Conservation (phyloP, 2,888 invertebrate species). For the Limenitis camilla region DNA sequence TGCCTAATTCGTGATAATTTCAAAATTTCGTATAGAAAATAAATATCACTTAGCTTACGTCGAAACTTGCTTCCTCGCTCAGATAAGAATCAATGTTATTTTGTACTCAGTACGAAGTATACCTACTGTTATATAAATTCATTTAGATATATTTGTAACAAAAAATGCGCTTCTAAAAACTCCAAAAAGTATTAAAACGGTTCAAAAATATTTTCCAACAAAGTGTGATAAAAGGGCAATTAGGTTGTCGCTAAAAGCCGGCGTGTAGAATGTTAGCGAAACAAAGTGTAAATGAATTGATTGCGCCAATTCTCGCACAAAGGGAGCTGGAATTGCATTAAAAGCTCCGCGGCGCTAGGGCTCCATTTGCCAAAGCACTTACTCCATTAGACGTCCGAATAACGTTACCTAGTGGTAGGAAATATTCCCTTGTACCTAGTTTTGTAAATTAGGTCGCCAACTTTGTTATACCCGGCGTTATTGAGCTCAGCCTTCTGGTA, state of each 20-base stretch:
- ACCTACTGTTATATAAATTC: too few species aligned
- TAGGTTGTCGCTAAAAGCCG: constrained; percentile 56
- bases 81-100: too few species aligned
- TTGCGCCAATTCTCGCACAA: constrained; percentile 73
- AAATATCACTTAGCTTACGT: too few species aligned
- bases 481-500: background rate
- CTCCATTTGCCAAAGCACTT: constrained; percentile 69
- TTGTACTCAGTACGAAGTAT: too few species aligned
- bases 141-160: too few species aligned
- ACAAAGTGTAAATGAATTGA: constrained; percentile 76
- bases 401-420: constrained; percentile 62
- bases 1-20: too few species aligned
- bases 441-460: constrained; percentile 20
- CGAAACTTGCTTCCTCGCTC: too few species aligned
- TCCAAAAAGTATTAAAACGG: constrained; percentile 1
- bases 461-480: constrained; percentile 3
- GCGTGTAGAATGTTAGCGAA: constrained; percentile 60
- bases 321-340: constrained; percentile 72
- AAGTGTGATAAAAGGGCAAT: constrained; percentile 35
- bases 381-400: constrained; percentile 69
- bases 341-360: constrained; percentile 66
- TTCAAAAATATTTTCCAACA: constrained; percentile 30
- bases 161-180: background rate
- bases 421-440: constrained; percentile 30
- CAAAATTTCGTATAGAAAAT: too few species aligned